A percentile compares a stretch with the other conserved stretches of the same genome.
phyloP scores from a whole-genome alignment of 1,140 invertebrate genomes.

The Papilio aristodemus region DNA sequence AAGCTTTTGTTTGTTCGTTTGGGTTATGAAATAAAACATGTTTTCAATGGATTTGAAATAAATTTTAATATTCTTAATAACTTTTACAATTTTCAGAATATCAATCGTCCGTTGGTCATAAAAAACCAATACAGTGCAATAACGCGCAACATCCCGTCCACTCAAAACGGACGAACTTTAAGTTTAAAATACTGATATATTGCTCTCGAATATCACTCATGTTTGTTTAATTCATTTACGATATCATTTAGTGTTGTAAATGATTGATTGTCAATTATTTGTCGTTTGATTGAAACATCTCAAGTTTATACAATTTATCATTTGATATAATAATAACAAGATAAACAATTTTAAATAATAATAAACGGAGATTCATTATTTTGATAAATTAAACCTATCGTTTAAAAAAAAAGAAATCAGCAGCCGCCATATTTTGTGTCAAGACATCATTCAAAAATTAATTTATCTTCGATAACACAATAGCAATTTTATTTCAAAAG shows the following conservation, averaged over 20 bases:
- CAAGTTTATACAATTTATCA: not conserved
- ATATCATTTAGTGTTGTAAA: constrained; percentile 10
- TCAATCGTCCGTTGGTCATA: constrained; percentile 21
- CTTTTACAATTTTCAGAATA: constrained; percentile 25
- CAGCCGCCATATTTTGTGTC: too few species aligned
- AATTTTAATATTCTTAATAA: constrained; percentile 33
- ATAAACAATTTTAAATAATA: not conserved
- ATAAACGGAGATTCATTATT: not conserved
- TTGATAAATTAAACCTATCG: too few species aligned
- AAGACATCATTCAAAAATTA: too few species aligned
- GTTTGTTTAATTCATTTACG: constrained; percentile 25
- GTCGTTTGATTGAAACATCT: constrained; percentile 19
- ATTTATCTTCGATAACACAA: too few species aligned
- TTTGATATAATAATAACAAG: not conserved
- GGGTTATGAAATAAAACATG: constrained; percentile 22
- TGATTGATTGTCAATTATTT: constrained; percentile 8
- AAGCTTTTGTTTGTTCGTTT: not conserved
- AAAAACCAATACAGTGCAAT: constrained; percentile 30
- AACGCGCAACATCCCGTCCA: constrained; percentile 13
- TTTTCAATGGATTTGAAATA: constrained; percentile 25
- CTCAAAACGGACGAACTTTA: constrained; percentile 19
- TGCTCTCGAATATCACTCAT: constrained; percentile 27
- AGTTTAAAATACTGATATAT: constrained; percentile 34
- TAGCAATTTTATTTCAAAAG: too few species aligned
- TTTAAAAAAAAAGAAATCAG: too few species aligned